Conservation (phyloP, 1,140 invertebrate species). For the Phocides pigmalion region DNA sequence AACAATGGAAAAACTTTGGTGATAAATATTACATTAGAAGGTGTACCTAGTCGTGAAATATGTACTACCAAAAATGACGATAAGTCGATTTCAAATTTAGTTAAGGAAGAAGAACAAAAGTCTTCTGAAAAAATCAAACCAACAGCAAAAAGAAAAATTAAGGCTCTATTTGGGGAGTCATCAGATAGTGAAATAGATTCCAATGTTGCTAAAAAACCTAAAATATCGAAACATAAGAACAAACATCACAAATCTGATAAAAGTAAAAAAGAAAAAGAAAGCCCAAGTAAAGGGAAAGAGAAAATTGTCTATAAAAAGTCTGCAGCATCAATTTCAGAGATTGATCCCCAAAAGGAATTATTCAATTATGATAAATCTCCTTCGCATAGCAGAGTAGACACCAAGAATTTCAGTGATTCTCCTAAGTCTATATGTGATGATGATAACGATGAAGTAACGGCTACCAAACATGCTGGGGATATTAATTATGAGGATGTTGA, state of each 20-base stretch:
- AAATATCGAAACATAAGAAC: slow-evolving; percentile 41
- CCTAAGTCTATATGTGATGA: not conserved
- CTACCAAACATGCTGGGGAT: not conserved
- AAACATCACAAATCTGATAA: slow-evolving; percentile 38
- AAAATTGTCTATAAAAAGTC: slow-evolving; percentile 35
- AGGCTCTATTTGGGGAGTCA: slow-evolving; percentile 80
- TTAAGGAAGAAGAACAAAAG: slow-evolving; percentile 36
- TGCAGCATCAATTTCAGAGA: slow-evolving; percentile 14
- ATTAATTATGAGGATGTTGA: slow-evolving; percentile 4
- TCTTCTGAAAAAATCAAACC: slow-evolving; percentile 50
- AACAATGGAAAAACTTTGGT: slow-evolving; percentile 59
- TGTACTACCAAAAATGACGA: slow-evolving; percentile 37
- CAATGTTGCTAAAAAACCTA: slow-evolving; percentile 42
- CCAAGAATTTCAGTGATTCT: slow-evolving; percentile 27
- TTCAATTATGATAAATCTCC: slow-evolving; percentile 48
- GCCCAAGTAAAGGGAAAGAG: slow-evolving; percentile 36
- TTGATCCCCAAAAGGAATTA: slow-evolving; percentile 50
- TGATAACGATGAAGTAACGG: not conserved
- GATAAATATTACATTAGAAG: slow-evolving; percentile 76
- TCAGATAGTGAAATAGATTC: slow-evolving; percentile 67
- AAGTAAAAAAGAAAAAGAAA: slow-evolving; percentile 33
- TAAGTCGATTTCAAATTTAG: slow-evolving; percentile 29
- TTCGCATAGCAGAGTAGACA: not conserved
- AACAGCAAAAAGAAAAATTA: slow-evolving; percentile 76
- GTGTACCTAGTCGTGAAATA: slow-evolving; percentile 53